Conservation (phyloP, 2,113 vertebrate genomes). For the Prietella phreatophila region DNA sequence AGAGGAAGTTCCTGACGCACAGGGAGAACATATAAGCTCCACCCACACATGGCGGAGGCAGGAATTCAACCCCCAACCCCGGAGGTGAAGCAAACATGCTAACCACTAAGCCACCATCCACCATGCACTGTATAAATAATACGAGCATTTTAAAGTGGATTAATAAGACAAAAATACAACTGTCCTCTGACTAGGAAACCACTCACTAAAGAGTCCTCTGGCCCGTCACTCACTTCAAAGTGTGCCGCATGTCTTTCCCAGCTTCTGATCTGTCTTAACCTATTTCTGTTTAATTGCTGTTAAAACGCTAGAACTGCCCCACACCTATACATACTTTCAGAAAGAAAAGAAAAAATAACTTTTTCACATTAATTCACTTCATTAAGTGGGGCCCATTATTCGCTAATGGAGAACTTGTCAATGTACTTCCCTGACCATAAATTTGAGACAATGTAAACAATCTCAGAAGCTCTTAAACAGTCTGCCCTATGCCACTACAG, state of each 20-base stretch:
- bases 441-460: slow-evolving; percentile 27
- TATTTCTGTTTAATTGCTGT: neutral
- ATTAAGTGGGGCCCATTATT: slow-evolving; percentile 35
- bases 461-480: neutral
- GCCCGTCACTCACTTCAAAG: neutral
- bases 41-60: too few relatives aligned
- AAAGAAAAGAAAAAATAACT: neutral
- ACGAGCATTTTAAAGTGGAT: neutral
- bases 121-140: neutral
- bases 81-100: too few relatives aligned
- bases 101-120: too few relatives aligned
- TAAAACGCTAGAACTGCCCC: neutral
- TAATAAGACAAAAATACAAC: neutral
- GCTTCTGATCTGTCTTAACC: neutral
- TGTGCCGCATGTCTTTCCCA: neutral
- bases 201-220: neutral
- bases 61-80: too few relatives aligned
- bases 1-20: too few relatives aligned
- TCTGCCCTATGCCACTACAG: neutral
- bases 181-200: neutral
- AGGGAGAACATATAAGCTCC: too few relatives aligned
- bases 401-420: slow-evolving; percentile 8
- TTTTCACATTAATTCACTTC: slow-evolving; percentile 33
- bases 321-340: slow-evolving; percentile 18
- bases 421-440: slow-evolving; percentile 24